These are phyloP conservation scores for Acanthosepion lycidas DNA, from an alignment of 2,888 invertebrate species.

Conservation along the genomic window DNA sequence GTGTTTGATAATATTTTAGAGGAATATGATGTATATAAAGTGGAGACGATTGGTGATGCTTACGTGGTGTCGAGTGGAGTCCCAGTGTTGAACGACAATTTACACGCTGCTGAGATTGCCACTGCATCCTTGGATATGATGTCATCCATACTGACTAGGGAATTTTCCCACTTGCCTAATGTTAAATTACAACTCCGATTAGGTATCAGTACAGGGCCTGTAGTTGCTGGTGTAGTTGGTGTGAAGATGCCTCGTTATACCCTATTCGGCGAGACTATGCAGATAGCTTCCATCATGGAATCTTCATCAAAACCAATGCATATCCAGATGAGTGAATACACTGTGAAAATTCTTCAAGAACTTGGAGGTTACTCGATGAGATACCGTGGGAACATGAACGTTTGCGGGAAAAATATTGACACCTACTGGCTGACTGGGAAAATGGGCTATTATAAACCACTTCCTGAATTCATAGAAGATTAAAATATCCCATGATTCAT, in stretches of 20 bases:
- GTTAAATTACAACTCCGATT: constrained; percentile 56
- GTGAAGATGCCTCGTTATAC: constrained; percentile 62
- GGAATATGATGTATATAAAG: constrained; percentile 68
- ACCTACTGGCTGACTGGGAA: constrained; percentile 74
- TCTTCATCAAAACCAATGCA: constrained; percentile 58
- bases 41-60: constrained; percentile 63
- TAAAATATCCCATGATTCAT: neutral
- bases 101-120: constrained; percentile 63
- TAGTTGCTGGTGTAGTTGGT: constrained; percentile 61
- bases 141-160: constrained; percentile 57
- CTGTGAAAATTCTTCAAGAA: constrained; percentile 57
- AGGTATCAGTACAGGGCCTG: constrained; percentile 60
- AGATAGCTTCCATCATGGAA: constrained; percentile 60
- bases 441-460: constrained; percentile 70
- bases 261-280: constrained; percentile 61
- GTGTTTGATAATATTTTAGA: constrained; percentile 66
- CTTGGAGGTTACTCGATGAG: constrained; percentile 55
- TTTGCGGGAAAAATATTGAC: constrained; percentile 61
- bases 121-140: constrained; percentile 61
- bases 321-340: constrained; percentile 58
- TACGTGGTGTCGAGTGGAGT: constrained; percentile 65
- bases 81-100: constrained; percentile 61
- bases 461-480: constrained; percentile 57
- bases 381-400: constrained; percentile 50
- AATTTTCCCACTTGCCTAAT: constrained; percentile 56